Evolutionary conservation across 2,113 vertebrate species (phyloP).

Genomic region (Herpailurus yagouaroundi): DNA sequence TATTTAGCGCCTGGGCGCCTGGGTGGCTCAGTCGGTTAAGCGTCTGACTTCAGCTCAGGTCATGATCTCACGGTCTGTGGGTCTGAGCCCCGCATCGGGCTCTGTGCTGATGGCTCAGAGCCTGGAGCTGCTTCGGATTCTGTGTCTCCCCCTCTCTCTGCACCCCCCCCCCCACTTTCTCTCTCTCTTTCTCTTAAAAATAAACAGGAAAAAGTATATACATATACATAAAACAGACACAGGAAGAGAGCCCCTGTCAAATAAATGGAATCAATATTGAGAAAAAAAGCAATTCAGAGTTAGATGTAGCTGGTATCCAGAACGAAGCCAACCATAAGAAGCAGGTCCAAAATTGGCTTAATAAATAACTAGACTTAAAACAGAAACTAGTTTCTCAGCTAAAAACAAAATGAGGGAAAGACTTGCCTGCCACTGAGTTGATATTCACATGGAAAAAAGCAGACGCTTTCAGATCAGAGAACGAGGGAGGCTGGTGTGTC

Average conservation of each 20-base stretch:
- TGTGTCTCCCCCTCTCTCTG: no score
- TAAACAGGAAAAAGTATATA: not conserved
- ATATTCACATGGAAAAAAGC: not conserved
- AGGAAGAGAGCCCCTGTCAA: not conserved
- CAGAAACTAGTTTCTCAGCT: not conserved
- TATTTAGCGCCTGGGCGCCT: not conserved
- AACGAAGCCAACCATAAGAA: constrained; percentile 2
- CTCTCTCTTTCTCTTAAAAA: no score
- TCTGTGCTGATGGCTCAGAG: no score
- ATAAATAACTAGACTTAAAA: not conserved
- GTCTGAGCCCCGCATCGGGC: no score
- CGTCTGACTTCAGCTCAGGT: no score
- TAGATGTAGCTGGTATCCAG: not conserved
- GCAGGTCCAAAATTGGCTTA: not conserved
- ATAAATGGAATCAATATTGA: not conserved
- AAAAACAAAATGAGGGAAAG: not conserved
- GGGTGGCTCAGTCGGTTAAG: no score
- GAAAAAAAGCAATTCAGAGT: not conserved
- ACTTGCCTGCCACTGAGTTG: not conserved
- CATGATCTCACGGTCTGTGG: no score
- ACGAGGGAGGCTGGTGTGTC: not conserved
- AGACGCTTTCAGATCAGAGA: not conserved
- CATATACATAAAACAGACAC: not conserved
- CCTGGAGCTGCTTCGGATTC: no score
- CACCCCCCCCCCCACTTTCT: not conserved